Conservation (phyloP, 2,113 vertebrate genomes). For the Lepidothrix coronata region DNA sequence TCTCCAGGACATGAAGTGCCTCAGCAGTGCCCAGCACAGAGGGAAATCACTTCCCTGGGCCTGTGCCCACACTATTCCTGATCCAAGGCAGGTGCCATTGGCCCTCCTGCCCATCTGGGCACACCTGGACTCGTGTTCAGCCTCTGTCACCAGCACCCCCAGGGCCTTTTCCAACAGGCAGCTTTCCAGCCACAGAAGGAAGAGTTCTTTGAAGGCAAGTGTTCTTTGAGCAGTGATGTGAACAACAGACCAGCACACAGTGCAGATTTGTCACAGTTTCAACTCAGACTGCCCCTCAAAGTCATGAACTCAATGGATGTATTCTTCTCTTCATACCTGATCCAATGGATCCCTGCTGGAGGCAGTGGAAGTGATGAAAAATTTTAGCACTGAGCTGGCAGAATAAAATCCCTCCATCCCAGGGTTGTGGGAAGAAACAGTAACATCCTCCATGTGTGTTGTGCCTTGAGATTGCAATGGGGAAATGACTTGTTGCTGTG, state of each 20-base stretch:
- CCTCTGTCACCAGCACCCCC: not conserved
- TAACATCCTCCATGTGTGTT: not conserved
- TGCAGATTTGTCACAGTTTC: not conserved
- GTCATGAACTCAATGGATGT: not conserved
- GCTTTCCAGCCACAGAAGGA: not conserved
- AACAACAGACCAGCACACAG: not conserved
- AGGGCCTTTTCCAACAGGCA: not conserved
- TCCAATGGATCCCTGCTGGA: not conserved
- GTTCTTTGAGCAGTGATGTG: not conserved
- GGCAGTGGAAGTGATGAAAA: not conserved
- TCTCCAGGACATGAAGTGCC: not conserved
- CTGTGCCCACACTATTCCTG: not conserved
- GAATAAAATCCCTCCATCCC: not conserved
- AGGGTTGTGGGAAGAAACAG: not conserved
- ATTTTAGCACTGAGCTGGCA: not conserved
- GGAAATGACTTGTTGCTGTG: not conserved
- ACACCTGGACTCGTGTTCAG: not conserved
- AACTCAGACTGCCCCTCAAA: not conserved
- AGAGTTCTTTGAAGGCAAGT: not conserved
- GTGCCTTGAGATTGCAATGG: not conserved
- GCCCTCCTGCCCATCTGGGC: not conserved
- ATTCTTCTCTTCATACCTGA: not conserved
- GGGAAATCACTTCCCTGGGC: not conserved
- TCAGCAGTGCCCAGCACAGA: not conserved
- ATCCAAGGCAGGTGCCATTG: fast-evolving